phyloP scores from a whole-genome alignment of 2,113 vertebrate species.

The Erythrolamprus reginae region DNA sequence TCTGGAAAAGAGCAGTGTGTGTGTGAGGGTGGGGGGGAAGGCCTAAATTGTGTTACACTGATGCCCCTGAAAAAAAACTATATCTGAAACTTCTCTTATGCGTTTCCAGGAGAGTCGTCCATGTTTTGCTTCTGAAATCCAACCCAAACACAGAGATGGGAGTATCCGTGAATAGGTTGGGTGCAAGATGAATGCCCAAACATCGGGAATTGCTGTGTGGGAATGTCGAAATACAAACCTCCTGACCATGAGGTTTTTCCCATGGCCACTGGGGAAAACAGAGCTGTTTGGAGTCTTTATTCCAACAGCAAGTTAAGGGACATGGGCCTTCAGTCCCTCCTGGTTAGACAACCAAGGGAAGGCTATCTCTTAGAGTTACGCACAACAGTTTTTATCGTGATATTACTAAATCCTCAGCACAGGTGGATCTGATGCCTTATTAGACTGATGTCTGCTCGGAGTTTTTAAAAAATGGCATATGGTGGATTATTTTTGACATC shows the following conservation, averaged over 20 bases:
- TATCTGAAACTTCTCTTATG: neutral
- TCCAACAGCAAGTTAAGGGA: neutral
- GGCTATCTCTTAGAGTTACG: rapidly evolving
- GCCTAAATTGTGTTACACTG: neutral
- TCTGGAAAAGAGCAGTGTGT: neutral
- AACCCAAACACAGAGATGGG: neutral
- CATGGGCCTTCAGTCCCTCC: neutral
- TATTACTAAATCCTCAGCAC: neutral
- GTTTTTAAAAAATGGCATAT: constrained; percentile 42
- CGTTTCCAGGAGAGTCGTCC: neutral
- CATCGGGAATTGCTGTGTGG: constrained; percentile 21
- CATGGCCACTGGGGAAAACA: neutral
- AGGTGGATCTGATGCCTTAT: constrained; percentile 15
- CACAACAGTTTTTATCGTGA: neutral
- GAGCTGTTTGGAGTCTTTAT: neutral
- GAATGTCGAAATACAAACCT: constrained; percentile 13
- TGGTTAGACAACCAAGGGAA: neutral
- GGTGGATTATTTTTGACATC: constrained; percentile 30
- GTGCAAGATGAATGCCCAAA: neutral
- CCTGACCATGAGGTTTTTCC: neutral
- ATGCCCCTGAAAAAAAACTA: neutral
- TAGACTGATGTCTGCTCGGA: constrained; percentile 36
- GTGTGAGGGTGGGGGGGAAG: too few relatives aligned
- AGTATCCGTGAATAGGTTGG: constrained; percentile 1
- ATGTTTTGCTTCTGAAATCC: neutral